Conservation (phyloP, 2,888 invertebrate genomes). For the Heliconius aoede region DNA sequence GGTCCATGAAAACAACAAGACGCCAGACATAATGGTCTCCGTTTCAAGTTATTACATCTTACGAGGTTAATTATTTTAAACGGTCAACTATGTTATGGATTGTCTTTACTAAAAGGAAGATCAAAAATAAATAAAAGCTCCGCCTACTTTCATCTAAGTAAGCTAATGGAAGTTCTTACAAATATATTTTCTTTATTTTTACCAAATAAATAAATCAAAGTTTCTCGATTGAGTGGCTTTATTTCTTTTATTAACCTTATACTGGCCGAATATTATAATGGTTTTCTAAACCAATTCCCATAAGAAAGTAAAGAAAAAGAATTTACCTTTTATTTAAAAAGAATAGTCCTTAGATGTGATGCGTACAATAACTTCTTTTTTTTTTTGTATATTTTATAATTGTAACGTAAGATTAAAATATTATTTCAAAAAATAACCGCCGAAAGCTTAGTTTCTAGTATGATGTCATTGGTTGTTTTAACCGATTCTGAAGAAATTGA, state of each 20-base stretch:
- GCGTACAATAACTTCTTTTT: no score
- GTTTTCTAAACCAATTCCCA: no score
- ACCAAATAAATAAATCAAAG: neutral
- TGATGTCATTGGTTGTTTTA: conserved; percentile 31
- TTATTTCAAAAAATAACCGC: neutral
- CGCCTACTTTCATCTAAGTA: conserved; percentile 1
- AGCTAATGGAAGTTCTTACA: conserved; percentile 7
- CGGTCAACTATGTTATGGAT: conserved; percentile 12
- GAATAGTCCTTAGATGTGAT: no score
- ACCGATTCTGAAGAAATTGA: conserved; percentile 32
- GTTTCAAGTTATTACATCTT: conserved; percentile 42
- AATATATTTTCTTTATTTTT: neutral
- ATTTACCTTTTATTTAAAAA: no score
- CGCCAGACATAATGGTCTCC: conserved; percentile 35
- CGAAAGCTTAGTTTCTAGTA: neutral
- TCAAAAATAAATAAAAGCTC: conserved; percentile 22
- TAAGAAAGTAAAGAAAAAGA: no score
- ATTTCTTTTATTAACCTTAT: neutral
- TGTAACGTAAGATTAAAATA: neutral
- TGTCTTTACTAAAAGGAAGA: conserved; percentile 10
- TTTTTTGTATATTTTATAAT: no score
- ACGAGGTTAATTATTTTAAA: conserved; percentile 31
- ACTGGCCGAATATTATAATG: no score
- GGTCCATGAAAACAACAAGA: conserved; percentile 63
- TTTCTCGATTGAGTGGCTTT: neutral